Conservation (phyloP, 2,888 invertebrate species). For the Drosophila parthenogenetica region DNA sequence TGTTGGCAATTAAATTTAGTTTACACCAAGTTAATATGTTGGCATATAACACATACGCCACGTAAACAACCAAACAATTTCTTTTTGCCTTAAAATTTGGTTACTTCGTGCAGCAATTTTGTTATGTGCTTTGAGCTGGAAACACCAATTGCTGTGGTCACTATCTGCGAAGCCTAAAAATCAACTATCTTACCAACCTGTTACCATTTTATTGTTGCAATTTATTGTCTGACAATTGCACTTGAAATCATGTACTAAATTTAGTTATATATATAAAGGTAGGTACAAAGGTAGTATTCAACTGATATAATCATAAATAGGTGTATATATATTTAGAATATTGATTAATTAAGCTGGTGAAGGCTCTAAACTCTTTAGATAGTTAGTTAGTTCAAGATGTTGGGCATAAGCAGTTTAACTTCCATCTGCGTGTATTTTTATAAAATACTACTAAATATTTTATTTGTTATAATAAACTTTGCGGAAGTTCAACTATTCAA, state of each 20-base stretch:
- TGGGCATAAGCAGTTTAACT: neutral
- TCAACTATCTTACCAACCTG: no score
- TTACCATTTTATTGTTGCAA: no score
- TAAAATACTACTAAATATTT: neutral
- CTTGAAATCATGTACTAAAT: no score
- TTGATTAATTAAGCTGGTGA: no score
- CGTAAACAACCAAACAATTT: neutral
- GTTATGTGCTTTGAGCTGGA: neutral
- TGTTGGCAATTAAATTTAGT: constrained; percentile 68
- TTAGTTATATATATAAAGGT: no score
- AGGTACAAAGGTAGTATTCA: neutral
- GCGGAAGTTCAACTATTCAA: no score
- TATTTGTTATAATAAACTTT: neutral
- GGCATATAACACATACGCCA: constrained; percentile 8
- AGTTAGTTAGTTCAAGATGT: neutral
- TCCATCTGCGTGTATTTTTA: neutral
- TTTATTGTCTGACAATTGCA: no score
- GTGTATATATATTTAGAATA: no score
- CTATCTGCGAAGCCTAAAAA: no score
- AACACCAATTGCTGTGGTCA: neutral
- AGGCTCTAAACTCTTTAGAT: no score
- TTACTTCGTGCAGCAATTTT: neutral
- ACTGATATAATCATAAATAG: neutral
- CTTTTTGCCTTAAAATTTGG: neutral
- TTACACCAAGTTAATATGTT: constrained; percentile 60